These are phyloP conservation scores for Butastur rufipennis DNA, from an alignment of 2,113 vertebrate genomes.

Conservation along the genomic window DNA sequence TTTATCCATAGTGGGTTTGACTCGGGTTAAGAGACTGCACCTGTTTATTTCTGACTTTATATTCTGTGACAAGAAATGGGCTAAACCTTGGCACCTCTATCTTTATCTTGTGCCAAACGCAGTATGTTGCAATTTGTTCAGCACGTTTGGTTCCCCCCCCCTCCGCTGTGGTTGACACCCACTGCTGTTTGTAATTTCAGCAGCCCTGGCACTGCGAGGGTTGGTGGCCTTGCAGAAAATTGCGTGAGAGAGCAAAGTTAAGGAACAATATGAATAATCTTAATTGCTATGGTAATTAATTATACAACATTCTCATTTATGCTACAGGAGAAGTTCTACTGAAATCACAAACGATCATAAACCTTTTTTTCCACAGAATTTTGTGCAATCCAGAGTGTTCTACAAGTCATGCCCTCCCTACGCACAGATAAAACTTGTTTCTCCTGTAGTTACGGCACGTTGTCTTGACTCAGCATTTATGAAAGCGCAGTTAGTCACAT, in stretches of 20 bases:
- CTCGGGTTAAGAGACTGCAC: background rate
- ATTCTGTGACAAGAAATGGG: background rate
- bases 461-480: background rate
- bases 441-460: background rate
- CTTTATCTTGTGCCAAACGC: background rate
- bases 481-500: background rate
- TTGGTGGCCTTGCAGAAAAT: background rate
- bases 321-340: background rate
- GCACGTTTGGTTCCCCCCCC: background rate
- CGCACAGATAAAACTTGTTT: background rate
- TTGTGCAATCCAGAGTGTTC: background rate
- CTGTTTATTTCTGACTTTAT: background rate
- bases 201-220: background rate
- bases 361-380: background rate
- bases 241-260: background rate
- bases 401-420: background rate
- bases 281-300: background rate
- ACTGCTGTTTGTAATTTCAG: background rate
- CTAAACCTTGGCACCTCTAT: background rate
- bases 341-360: background rate
- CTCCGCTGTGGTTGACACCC: constrained; percentile 11
- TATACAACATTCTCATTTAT: background rate
- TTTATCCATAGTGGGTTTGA: background rate
- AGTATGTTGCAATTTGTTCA: background rate
- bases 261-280: background rate